Percentiles rank a stretch among this genome's conserved stretches.
Conservation (phyloP, 2,113 vertebrate genomes). For the Nyctereutes procyonoides region DNA sequence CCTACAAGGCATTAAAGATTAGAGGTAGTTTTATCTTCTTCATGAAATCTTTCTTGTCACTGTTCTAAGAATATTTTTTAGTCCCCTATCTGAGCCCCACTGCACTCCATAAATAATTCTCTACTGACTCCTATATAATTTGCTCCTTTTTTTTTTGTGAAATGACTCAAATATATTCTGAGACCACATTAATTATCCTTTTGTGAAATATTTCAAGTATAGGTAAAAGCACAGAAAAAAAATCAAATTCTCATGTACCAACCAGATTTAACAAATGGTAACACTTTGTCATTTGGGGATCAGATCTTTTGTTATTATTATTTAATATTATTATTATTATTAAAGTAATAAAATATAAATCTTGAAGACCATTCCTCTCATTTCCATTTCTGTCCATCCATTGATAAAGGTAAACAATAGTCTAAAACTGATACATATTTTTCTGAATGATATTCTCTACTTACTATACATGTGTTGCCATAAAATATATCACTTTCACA, state of each 20-base stretch:
- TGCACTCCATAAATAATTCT: not conserved
- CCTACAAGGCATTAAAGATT: not conserved
- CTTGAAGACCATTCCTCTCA: not conserved
- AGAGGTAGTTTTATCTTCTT: not conserved
- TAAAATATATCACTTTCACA: not conserved
- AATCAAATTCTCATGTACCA: not conserved
- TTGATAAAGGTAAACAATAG: not conserved
- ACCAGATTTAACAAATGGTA: not conserved
- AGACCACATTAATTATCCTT: not conserved
- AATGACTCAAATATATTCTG: not conserved
- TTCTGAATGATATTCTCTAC: not conserved
- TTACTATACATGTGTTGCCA: not conserved
- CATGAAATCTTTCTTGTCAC: not conserved
- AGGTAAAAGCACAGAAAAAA: not conserved
- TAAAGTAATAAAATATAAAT: not conserved
- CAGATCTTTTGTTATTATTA: not conserved
- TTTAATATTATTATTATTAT: not conserved
- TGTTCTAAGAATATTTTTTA: not conserved
- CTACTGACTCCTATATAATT: not conserved
- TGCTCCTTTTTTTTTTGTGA: not conserved
- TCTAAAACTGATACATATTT: not conserved
- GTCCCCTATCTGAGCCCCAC: not conserved
- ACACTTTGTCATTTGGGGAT: not conserved
- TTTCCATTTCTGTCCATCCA: accelerated
- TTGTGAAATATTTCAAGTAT: not conserved